Evolutionary conservation across 2,888 invertebrate genomes (phyloP).

Genomic region (Cyclophora albipunctata): DNA sequence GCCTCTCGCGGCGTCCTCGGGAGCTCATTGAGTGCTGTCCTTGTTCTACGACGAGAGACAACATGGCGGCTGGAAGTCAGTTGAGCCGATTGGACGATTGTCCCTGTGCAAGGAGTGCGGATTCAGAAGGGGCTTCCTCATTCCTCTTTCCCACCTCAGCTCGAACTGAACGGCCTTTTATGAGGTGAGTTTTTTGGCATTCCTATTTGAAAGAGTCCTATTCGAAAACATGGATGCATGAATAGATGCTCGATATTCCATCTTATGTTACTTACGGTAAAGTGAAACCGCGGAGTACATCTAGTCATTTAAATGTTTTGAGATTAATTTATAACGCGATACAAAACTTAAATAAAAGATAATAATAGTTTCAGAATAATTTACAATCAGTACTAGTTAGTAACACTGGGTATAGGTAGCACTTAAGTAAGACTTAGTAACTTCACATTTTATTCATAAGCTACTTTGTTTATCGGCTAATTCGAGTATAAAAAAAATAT

Average conservation of each 20-base stretch:
- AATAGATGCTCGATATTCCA: neutral
- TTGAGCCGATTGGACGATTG: conserved; percentile 30
- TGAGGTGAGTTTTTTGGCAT: conserved; percentile 27
- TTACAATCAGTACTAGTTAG: too few relatives aligned
- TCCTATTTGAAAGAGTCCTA: too few relatives aligned
- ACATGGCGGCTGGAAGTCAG: conserved; percentile 6
- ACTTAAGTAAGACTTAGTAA: too few relatives aligned
- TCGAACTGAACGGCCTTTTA: conserved; percentile 27
- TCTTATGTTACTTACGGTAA: neutral
- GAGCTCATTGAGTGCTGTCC: conserved; percentile 46
- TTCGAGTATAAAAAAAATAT: too few relatives aligned
- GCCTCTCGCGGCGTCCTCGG: conserved; percentile 4
- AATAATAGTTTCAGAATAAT: too few relatives aligned
- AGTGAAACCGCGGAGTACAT: neutral
- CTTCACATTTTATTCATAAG: too few relatives aligned
- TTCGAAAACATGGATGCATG: neutral
- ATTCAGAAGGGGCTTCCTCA: conserved; percentile 49
- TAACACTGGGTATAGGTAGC: too few relatives aligned
- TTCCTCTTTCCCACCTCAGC: conserved; percentile 37
- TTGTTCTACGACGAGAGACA: conserved; percentile 28
- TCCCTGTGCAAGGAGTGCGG: conserved; percentile 34
- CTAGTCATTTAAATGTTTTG: neutral
- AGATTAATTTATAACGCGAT: neutral
- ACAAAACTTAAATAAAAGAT: neutral
- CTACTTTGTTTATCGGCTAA: too few relatives aligned